Evolutionary conservation across 92 coral and sea anemone species (phyloP).

Genomic region (Paragorgia papillata): DNA sequence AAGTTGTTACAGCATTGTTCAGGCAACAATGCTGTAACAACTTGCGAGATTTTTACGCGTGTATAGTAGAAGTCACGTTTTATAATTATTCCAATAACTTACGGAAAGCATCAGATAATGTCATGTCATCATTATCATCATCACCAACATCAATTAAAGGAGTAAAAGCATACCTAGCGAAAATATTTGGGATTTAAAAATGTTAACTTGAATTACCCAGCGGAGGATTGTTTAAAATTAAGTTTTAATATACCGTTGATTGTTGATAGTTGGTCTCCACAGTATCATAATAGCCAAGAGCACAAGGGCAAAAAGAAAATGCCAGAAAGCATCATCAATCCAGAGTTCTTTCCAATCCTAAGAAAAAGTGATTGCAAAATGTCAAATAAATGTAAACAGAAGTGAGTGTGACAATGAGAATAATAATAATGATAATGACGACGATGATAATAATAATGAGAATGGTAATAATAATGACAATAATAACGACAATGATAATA

Average conservation of each 20-base stretch:
- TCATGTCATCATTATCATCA: conserved; percentile 89
- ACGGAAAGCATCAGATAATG: conserved; percentile 89
- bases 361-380: background rate
- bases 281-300: conserved; percentile 90
- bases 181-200: background rate
- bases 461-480: too few species aligned
- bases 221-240: too few species aligned
- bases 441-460: too few species aligned
- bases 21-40: too few species aligned
- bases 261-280: conserved; percentile 98
- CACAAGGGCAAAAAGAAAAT: conserved; percentile 88
- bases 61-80: too few species aligned
- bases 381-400: background rate
- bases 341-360: conserved; percentile 97
- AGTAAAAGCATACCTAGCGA: conserved; percentile 86
- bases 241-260: conserved; percentile 99
- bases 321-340: conserved; percentile 99
- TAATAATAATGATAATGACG: background rate
- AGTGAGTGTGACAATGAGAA: background rate
- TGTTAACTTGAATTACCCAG: too few species aligned
- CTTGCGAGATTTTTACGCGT: too few species aligned
- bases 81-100: too few species aligned
- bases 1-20: too few species aligned
- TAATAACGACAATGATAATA: too few species aligned
- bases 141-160: conserved; percentile 84